These are phyloP conservation scores for Marmota monax DNA, from an alignment of 2,113 vertebrate species.

Conservation along the genomic window DNA sequence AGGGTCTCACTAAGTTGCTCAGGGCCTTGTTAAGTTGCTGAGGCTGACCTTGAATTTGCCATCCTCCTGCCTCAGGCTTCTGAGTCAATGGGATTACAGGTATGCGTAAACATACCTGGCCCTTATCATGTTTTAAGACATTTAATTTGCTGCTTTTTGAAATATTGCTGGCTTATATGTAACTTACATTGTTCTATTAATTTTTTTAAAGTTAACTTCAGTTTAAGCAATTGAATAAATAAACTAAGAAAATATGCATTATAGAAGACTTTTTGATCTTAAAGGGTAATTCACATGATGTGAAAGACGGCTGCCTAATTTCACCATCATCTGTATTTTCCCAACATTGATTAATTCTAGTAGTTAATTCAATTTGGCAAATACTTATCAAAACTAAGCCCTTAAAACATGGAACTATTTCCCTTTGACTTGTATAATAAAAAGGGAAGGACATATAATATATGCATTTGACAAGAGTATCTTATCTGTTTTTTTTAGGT, in stretches of 20 bases:
- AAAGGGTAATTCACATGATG: conserved; percentile 11
- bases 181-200: conserved; percentile 34
- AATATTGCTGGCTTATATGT: conserved; percentile 15
- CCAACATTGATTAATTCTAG: conserved; percentile 5
- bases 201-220: not conserved
- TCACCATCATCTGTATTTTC: not conserved
- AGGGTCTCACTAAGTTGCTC: too few species aligned
- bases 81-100: too few species aligned
- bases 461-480: conserved; percentile 12
- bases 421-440: conserved; percentile 34
- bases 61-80: too few species aligned
- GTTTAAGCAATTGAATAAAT: not conserved
- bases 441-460: conserved; percentile 30
- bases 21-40: too few species aligned
- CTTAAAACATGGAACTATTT: conserved; percentile 47
- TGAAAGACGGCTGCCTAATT: not conserved
- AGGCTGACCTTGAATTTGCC: too few species aligned
- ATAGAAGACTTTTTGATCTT: not conserved
- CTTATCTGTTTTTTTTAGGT: conserved; percentile 2
- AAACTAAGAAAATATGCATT: not conserved
- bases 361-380: conserved; percentile 51
- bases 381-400: not conserved
- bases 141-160: not conserved
- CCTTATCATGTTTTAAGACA: not conserved
- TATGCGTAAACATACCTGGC: too few species aligned